A percentile compares a stretch with the other conserved stretches of the same genome.
Evolutionary conservation across 2,888 invertebrate species (phyloP).

Genomic region (Cremastobaeus sp.): DNA sequence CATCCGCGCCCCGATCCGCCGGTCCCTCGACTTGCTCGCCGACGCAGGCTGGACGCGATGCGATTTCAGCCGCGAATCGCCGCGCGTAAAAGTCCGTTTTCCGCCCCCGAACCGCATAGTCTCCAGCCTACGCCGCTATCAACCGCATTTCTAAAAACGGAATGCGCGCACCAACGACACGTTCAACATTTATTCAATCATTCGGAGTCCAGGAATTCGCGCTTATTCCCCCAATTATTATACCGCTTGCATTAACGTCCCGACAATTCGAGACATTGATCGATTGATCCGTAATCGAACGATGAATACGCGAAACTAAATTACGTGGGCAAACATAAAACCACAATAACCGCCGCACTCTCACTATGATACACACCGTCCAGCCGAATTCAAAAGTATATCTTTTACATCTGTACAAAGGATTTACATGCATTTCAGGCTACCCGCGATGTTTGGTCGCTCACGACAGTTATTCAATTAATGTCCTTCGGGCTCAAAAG

Average conservation of each 20-base stretch:
- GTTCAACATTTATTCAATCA: constrained; percentile 48
- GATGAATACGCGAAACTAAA: constrained; percentile 65
- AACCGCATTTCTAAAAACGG: too few species aligned
- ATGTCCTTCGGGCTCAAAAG: too few species aligned
- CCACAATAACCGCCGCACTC: constrained; percentile 63
- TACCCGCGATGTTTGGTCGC: constrained; percentile 16
- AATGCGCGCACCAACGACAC: too few species aligned
- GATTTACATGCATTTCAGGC: constrained; percentile 29
- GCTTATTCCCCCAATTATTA: constrained; percentile 55
- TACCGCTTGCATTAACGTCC: constrained; percentile 42
- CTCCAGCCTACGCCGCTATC: too few species aligned
- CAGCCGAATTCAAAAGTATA: constrained; percentile 49
- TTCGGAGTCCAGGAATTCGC: constrained; percentile 41
- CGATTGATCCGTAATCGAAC: constrained; percentile 57
- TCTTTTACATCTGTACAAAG: constrained; percentile 39
- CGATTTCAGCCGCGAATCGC: background rate
- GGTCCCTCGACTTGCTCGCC: too few species aligned
- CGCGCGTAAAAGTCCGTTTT: too few species aligned
- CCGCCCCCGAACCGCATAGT: too few species aligned
- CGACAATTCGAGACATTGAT: constrained; percentile 54
- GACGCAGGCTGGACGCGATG: background rate
- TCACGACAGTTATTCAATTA: too few species aligned
- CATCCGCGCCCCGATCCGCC: too few species aligned
- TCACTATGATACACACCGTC: constrained; percentile 63
- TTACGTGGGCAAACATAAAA: constrained; percentile 66